Conservation (phyloP, 64 coral and sea anemone species). For the Pocillopora damicornis region DNA sequence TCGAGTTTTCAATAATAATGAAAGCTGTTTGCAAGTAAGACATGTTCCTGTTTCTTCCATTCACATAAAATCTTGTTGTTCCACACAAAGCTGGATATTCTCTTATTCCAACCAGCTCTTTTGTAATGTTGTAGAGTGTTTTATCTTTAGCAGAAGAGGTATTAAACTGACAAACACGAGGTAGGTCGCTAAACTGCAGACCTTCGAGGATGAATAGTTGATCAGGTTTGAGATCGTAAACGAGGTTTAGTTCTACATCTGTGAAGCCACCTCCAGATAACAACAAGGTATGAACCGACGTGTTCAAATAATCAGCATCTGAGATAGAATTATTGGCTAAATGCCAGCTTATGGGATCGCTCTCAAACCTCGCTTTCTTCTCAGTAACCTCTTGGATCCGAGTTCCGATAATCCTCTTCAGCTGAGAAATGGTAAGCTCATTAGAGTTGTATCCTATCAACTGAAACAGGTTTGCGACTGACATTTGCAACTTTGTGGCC, state of each 20-base stretch:
- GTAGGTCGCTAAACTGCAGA: slow-evolving; percentile 21
- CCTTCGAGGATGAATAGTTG: neutral
- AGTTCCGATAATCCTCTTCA: slow-evolving; percentile 1
- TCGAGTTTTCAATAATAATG: neutral
- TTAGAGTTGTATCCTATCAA: neutral
- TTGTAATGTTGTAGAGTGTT: slow-evolving; percentile 22
- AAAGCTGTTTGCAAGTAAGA: neutral
- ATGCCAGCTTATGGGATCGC: slow-evolving; percentile 3
- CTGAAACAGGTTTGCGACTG: neutral
- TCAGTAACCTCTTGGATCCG: neutral
- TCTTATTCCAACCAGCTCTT: slow-evolving; percentile 14
- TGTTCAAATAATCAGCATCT: neutral
- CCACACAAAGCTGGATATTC: neutral
- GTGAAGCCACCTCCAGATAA: slow-evolving; percentile 28
- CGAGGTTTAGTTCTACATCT: neutral
- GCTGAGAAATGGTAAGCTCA: neutral
- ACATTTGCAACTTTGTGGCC: neutral
- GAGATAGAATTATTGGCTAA: slow-evolving; percentile 18
- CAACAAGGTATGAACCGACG: slow-evolving; percentile 9
- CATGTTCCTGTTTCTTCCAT: slow-evolving; percentile 21
- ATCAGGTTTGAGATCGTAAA: neutral
- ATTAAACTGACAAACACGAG: slow-evolving; percentile 15
- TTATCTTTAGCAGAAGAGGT: slow-evolving; percentile 6
- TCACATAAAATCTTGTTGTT: slow-evolving; percentile 31
- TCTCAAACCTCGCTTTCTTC: slow-evolving; percentile 40